Conservation (phyloP, 2,113 vertebrate genomes). For the Tragelaphus imberbis region DNA sequence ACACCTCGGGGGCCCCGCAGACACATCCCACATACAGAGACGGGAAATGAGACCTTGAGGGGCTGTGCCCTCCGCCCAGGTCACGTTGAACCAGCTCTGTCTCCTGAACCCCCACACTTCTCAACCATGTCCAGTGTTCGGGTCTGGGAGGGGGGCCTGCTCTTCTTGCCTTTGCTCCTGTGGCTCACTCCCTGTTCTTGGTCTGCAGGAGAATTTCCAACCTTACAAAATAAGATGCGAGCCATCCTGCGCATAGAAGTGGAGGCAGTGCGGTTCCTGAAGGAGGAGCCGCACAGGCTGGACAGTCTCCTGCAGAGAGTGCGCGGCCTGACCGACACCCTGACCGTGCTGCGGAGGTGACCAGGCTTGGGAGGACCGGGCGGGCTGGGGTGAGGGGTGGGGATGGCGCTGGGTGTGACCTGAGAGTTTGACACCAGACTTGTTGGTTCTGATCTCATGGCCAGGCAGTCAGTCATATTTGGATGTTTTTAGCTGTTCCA, state of each 20-base stretch:
- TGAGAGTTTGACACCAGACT: not conserved
- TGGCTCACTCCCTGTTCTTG: constrained; percentile 35
- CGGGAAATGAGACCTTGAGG: not conserved
- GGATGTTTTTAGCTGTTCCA: not conserved
- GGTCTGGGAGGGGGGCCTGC: not conserved
- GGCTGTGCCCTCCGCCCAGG: not conserved
- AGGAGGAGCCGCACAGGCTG: constrained; percentile 94
- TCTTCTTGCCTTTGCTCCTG: not conserved
- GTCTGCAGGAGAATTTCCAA: constrained; percentile 88
- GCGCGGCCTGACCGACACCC: constrained; percentile 86
- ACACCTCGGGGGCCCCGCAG: not conserved
- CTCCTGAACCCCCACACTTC: rapidly evolving
- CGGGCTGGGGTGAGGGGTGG: not conserved
- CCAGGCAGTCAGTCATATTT: not conserved
- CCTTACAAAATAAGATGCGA: constrained; percentile 90
- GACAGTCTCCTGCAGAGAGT: constrained; percentile 92
- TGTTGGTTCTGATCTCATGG: not conserved
- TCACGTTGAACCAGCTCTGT: not conserved
- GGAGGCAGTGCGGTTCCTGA: constrained; percentile 92
- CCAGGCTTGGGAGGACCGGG: not conserved
- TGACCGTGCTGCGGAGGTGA: constrained; percentile 90
- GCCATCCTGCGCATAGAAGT: constrained; percentile 90
- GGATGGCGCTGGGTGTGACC: not conserved
- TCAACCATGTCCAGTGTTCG: rapidly evolving
- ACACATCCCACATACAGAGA: not conserved